A percentile compares a stretch with the other conserved stretches of the same genome.
Conservation (phyloP, 2,113 vertebrate species). For the Rana temporaria region DNA sequence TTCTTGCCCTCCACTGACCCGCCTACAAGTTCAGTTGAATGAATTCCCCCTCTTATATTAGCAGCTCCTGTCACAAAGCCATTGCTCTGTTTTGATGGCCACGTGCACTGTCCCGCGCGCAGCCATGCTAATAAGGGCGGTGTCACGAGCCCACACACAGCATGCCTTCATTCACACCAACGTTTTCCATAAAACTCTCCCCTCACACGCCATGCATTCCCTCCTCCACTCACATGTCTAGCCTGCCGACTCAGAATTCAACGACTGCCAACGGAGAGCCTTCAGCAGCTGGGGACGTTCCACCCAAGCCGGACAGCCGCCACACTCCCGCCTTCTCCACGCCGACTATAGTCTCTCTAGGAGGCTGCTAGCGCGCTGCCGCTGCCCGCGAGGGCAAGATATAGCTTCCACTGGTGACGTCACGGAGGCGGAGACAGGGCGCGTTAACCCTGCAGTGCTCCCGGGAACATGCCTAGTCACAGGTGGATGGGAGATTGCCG, state of each 20-base stretch:
- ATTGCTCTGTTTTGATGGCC: no score
- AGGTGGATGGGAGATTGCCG: background rate
- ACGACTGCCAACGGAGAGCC: background rate
- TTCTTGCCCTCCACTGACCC: no score
- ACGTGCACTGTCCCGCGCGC: background rate
- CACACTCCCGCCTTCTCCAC: background rate
- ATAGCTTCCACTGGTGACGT: conserved; percentile 41
- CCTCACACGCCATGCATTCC: no score
- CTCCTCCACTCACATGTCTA: conserved; percentile 26
- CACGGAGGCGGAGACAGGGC: conserved; percentile 20
- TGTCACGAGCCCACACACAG: background rate
- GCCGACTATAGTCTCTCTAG: background rate
- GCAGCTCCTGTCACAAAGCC: no score
- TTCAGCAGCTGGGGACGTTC: background rate
- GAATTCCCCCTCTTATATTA: no score
- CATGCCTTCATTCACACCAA: no score
- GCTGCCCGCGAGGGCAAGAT: conserved; percentile 48
- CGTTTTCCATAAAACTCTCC: no score
- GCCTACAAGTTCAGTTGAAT: no score
- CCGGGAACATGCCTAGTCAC: background rate
- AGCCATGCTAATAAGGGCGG: background rate
- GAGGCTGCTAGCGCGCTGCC: conserved; percentile 12
- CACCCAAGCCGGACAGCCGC: background rate
- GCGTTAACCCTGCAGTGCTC: background rate
- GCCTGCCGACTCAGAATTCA: conserved; percentile 1